phyloP scores from a whole-genome alignment of 2,888 invertebrate genomes.

The Alcis repandata region DNA sequence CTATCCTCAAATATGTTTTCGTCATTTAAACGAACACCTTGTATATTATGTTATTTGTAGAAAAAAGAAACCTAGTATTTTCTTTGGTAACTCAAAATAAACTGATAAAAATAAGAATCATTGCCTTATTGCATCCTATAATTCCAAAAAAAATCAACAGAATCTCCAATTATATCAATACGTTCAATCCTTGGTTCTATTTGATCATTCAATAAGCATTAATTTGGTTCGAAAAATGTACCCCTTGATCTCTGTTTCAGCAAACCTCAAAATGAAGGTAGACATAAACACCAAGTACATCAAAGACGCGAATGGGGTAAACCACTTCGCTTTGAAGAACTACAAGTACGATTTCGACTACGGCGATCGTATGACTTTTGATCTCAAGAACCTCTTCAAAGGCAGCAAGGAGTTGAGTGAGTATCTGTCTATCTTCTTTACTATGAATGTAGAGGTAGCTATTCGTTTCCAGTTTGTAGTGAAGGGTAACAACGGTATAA shows the following conservation, averaged over 20 bases:
- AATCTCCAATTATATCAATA: too few relatives aligned
- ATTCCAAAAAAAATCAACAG: too few relatives aligned
- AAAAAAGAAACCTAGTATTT: too few relatives aligned
- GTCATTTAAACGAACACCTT: too few relatives aligned
- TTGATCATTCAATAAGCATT: not conserved
- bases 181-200: too few relatives aligned
- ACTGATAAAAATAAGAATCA: too few relatives aligned
- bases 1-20: too few relatives aligned
- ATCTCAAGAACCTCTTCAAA: constrained; percentile 76
- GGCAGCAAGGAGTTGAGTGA: constrained; percentile 79
- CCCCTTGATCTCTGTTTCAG: constrained; percentile 57
- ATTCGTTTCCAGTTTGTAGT: not conserved
- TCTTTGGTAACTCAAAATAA: too few relatives aligned
- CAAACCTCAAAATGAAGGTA: constrained; percentile 74
- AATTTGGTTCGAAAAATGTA: not conserved
- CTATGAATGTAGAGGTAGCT: not conserved
- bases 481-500: too few relatives aligned
- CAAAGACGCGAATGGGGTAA: constrained; percentile 66
- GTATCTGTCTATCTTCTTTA: constrained; percentile 49
- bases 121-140: too few relatives aligned
- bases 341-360: constrained; percentile 78
- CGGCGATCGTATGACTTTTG: constrained; percentile 75
- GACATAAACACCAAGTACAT: constrained; percentile 73
- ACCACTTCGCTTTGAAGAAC: constrained; percentile 70
- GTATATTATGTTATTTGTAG: too few relatives aligned